phyloP scores from a whole-genome alignment of 2,113 vertebrate genomes.

The Mola mola region DNA sequence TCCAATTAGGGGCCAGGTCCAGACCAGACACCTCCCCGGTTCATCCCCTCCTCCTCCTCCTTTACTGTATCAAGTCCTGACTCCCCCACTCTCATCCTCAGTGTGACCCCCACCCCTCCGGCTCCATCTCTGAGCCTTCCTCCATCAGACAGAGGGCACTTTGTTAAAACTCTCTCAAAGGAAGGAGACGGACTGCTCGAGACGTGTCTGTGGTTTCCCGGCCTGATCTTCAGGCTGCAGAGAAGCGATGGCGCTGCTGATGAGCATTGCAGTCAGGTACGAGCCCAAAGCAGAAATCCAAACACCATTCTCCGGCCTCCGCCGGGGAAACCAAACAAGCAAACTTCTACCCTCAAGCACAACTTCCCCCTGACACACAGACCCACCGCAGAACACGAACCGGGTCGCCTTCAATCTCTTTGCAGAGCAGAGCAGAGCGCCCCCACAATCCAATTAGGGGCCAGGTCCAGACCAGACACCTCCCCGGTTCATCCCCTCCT shows the following conservation, averaged over 20 bases:
- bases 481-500: constrained; percentile 43
- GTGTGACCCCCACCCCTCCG: not conserved
- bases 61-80: constrained; percentile 55
- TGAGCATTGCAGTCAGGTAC: constrained; percentile 63
- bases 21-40: constrained; percentile 51
- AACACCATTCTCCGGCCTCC: constrained; percentile 52
- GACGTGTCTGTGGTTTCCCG: too few species aligned
- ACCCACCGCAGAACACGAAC: constrained; percentile 36
- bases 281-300: constrained; percentile 57
- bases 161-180: too few species aligned
- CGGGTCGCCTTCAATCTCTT: constrained; percentile 54
- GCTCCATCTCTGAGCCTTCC: constrained; percentile 9
- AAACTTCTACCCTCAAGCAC: constrained; percentile 70
- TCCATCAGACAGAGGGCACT: constrained; percentile 36
- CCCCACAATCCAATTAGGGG: constrained; percentile 74
- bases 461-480: constrained; percentile 45
- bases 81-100: constrained; percentile 14
- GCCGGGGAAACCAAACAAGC: constrained; percentile 55
- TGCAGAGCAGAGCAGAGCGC: constrained; percentile 43
- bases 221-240: too few species aligned
- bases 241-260: constrained; percentile 30
- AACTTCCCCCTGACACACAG: constrained; percentile 67
- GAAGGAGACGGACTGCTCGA: too few species aligned
- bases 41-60: constrained; percentile 32
- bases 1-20: constrained; percentile 71